Evolutionary conservation across 2,113 vertebrate genomes (phyloP).

Genomic region (Barbus barbus): DNA sequence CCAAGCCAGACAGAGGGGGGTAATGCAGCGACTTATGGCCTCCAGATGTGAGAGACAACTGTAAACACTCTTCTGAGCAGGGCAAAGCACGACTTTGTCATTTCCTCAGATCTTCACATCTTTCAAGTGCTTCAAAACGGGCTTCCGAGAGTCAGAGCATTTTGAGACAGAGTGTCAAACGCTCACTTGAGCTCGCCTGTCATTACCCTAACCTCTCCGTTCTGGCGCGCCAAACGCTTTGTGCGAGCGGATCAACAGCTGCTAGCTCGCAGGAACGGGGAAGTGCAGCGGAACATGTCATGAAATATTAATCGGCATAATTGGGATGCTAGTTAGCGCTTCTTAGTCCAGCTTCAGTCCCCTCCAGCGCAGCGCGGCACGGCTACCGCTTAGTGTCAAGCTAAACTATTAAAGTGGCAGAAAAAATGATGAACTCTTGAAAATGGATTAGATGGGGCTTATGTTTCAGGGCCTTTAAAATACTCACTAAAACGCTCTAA

Average conservation of each 20-base stretch:
- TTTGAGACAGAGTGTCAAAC: slow-evolving; percentile 22
- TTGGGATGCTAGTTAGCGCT: slow-evolving; percentile 54
- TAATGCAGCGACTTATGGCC: slow-evolving; percentile 40
- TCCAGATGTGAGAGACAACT: slow-evolving; percentile 57
- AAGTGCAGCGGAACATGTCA: slow-evolving; percentile 35
- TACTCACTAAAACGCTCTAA: slow-evolving; percentile 58
- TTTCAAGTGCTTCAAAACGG: slow-evolving; percentile 11
- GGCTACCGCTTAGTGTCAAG: slow-evolving; percentile 47
- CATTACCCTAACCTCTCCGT: slow-evolving; percentile 51
- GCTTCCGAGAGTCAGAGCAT: slow-evolving; percentile 1
- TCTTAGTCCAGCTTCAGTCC: slow-evolving; percentile 41
- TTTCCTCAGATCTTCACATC: slow-evolving; percentile 27
- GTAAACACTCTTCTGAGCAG: slow-evolving; percentile 33
- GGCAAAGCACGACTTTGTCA: not conserved
- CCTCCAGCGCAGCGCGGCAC: not conserved
- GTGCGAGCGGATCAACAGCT: slow-evolving; percentile 37
- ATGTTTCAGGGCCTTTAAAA: slow-evolving; percentile 46
- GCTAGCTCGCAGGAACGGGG: slow-evolving; percentile 42
- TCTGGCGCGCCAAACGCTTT: slow-evolving; percentile 13
- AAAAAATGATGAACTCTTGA: slow-evolving; percentile 43
- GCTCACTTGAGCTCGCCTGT: slow-evolving; percentile 9
- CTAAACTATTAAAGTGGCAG: slow-evolving; percentile 27
- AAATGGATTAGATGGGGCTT: slow-evolving; percentile 60
- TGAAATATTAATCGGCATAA: slow-evolving; percentile 60
- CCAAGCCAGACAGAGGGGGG: not conserved